phyloP scores from a whole-genome alignment of 2,797 vertebrate species.

The Enteromius thamalakanensis region DNA sequence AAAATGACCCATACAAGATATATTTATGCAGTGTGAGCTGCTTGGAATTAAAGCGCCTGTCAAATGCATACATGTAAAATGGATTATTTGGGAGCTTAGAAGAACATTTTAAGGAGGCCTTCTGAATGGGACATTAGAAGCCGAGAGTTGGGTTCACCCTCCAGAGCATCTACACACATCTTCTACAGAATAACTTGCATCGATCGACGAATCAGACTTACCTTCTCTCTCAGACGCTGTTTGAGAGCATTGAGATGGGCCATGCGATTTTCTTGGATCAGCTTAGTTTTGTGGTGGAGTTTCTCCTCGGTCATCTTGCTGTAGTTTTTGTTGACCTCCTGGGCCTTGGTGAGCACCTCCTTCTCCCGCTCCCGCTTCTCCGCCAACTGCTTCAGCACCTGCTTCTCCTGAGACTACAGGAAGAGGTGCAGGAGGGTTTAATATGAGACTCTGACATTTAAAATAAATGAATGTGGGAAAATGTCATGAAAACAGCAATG shows the following conservation, averaged over 20 bases:
- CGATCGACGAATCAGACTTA: slow-evolving; percentile 18
- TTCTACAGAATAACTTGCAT: background rate
- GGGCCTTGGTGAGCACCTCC: slow-evolving; percentile 85
- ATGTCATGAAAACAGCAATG: background rate
- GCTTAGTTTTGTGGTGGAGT: slow-evolving; percentile 90
- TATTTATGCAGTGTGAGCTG: background rate
- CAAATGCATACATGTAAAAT: background rate
- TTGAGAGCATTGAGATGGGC: slow-evolving; percentile 85
- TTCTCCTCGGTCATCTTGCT: slow-evolving; percentile 88
- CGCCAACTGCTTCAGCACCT: slow-evolving; percentile 87
- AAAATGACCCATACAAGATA: no score
- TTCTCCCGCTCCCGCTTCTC: slow-evolving; percentile 86
- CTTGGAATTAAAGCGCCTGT: background rate
- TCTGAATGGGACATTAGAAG: background rate
- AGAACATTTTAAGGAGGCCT: background rate
- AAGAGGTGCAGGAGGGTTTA: background rate
- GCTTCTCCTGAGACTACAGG: slow-evolving; percentile 83
- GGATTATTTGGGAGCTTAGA: background rate
- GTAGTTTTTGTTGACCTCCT: slow-evolving; percentile 88
- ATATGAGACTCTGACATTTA: background rate
- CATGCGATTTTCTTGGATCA: slow-evolving; percentile 87
- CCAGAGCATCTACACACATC: no score
- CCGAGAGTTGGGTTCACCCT: background rate
- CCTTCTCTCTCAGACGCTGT: slow-evolving; percentile 87
- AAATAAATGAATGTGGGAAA: background rate